A percentile compares a stretch with the other conserved stretches of the same genome.
Conservation (phyloP, 2,797 vertebrate genomes). For the Gymnodraco acuticeps region DNA sequence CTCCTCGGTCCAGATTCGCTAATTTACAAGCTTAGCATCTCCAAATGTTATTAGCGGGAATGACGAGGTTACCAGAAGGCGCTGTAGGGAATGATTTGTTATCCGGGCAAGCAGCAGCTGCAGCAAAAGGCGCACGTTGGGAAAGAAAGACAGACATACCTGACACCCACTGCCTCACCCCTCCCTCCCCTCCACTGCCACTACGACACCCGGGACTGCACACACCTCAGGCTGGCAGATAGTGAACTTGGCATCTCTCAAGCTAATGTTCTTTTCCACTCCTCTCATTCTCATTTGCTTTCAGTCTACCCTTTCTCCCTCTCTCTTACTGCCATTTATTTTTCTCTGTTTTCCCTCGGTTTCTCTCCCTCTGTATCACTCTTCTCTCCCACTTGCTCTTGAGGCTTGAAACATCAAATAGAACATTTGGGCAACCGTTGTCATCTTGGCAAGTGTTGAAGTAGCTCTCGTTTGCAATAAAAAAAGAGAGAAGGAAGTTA, state of each 20-base stretch:
- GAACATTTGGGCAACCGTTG: slow-evolving; percentile 80
- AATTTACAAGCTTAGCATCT: slow-evolving; percentile 90
- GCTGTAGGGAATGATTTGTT: slow-evolving; percentile 88
- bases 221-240: slow-evolving; percentile 82
- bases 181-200: slow-evolving; percentile 42
- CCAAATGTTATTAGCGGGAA: slow-evolving; percentile 88
- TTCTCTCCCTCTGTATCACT: slow-evolving; percentile 59
- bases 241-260: slow-evolving; percentile 79
- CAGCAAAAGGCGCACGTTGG: slow-evolving; percentile 63
- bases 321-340: slow-evolving; percentile 61
- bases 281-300: slow-evolving; percentile 74
- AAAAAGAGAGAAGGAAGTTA: slow-evolving; percentile 52
- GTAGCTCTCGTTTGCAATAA: slow-evolving; percentile 61
- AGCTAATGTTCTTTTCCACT: slow-evolving; percentile 82
- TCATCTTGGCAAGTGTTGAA: slow-evolving; percentile 80
- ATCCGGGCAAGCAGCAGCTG: slow-evolving; percentile 82
- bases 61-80: slow-evolving; percentile 87
- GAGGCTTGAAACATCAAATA: slow-evolving; percentile 82
- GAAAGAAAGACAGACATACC: slow-evolving; percentile 80
- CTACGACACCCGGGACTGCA: slow-evolving; percentile 68
- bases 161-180: slow-evolving; percentile 82
- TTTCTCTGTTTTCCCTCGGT: slow-evolving; percentile 58
- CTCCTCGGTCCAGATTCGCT: slow-evolving; percentile 89
- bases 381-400: slow-evolving; percentile 79
- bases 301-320: slow-evolving; percentile 63